Evolutionary conservation across 1,140 invertebrate genomes (phyloP).

Genomic region (Heliconius eleuchia): DNA sequence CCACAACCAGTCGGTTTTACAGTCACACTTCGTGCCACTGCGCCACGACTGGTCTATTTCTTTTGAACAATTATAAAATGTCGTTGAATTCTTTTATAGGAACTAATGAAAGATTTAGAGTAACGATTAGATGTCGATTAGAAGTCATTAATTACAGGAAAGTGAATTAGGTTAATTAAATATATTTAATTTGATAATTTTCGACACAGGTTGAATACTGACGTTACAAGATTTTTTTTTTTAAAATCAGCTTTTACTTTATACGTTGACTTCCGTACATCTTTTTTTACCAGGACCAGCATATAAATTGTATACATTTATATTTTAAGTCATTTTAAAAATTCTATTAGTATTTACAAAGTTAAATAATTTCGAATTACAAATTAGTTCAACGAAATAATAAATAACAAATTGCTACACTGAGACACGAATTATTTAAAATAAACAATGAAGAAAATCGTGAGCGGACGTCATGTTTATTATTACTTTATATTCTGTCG

Average conservation of each 20-base stretch:
- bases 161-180: conserved; percentile 11
- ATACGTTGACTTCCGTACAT: not conserved
- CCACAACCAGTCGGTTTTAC: no score
- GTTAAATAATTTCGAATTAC: not conserved
- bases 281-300: not conserved
- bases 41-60: not conserved
- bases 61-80: not conserved
- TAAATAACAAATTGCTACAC: not conserved
- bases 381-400: not conserved
- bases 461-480: conserved; percentile 11
- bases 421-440: conserved; percentile 6
- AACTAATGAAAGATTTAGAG: not conserved
- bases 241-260: not conserved
- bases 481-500: conserved; percentile 2
- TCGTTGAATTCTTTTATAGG: conserved; percentile 12
- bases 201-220: not conserved
- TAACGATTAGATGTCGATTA: not conserved
- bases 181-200: not conserved
- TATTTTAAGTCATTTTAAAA: not conserved
- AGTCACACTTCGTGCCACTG: no score
- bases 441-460: conserved; percentile 20
- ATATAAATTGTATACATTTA: not conserved
- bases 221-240: conserved; percentile 5
- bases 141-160: conserved; percentile 4
- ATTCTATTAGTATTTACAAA: not conserved